These are phyloP conservation scores for Nemotelus pantherinus DNA, from an alignment of 2,888 invertebrate species.

Conservation along the genomic window DNA sequence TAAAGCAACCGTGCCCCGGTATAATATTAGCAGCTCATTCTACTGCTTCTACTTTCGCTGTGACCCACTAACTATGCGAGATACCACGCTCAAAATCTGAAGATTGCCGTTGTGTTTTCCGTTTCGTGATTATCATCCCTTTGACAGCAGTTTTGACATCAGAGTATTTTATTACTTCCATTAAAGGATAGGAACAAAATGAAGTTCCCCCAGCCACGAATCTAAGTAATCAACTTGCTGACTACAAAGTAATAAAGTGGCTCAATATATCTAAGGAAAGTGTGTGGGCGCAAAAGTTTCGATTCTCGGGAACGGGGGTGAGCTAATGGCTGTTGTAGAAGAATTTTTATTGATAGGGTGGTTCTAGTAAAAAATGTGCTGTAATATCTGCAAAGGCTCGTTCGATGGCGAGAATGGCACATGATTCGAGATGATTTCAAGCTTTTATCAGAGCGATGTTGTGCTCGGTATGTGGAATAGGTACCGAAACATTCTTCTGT, in stretches of 20 bases:
- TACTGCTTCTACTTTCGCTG: not conserved
- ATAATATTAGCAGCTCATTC: constrained; percentile 9
- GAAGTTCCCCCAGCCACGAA: not conserved
- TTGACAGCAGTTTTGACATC: constrained; percentile 39
- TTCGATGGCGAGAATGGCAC: too few relatives aligned
- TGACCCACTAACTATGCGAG: not conserved
- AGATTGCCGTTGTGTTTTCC: constrained; percentile 12
- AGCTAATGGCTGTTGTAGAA: too few relatives aligned
- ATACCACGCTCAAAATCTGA: not conserved
- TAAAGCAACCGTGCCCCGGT: not conserved
- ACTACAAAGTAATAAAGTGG: constrained; percentile 45
- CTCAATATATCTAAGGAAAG: constrained; percentile 21
- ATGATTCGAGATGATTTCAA: too few relatives aligned
- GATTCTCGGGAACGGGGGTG: not conserved
- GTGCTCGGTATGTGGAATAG: too few relatives aligned
- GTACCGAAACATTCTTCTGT: too few relatives aligned
- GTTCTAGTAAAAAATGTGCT: too few relatives aligned
- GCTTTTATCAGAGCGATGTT: too few relatives aligned
- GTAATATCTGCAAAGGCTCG: too few relatives aligned
- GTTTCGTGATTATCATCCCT: constrained; percentile 32
- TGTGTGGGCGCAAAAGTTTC: not conserved
- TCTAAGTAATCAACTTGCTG: constrained; percentile 38
- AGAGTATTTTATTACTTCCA: constrained; percentile 34
- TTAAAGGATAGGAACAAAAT: constrained; percentile 3
- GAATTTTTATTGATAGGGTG: too few relatives aligned